These are phyloP conservation scores for Formicarius rufipectus DNA, from an alignment of 2,113 vertebrate genomes.

Conservation along the genomic window DNA sequence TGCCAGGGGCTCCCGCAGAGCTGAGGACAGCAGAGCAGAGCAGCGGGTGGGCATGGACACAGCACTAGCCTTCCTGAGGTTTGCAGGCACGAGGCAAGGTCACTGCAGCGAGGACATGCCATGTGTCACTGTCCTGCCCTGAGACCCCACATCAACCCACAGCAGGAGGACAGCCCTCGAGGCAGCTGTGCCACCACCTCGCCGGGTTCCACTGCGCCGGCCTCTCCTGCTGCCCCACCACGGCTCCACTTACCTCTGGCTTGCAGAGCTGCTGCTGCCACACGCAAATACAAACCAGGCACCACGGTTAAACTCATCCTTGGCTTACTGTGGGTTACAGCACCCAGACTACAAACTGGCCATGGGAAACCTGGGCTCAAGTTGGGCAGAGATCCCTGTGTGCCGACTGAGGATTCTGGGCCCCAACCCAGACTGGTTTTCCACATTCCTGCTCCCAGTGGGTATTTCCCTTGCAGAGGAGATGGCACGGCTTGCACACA, in stretches of 20 bases:
- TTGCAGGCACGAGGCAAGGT: background rate
- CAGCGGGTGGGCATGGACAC: fast-evolving
- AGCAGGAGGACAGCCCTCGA: background rate
- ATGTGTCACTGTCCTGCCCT: fast-evolving
- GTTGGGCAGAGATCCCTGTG: background rate
- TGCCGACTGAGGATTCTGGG: fast-evolving
- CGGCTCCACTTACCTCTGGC: background rate
- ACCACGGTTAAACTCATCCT: fast-evolving
- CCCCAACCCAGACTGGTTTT: background rate
- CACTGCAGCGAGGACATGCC: fast-evolving
- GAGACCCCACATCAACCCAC: background rate
- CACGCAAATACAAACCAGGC: fast-evolving
- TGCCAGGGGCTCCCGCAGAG: background rate
- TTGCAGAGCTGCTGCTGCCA: fast-evolving
- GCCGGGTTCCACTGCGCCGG: fast-evolving
- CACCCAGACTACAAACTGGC: background rate
- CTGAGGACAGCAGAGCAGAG: background rate
- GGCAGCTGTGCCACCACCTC: fast-evolving
- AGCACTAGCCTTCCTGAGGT: fast-evolving
- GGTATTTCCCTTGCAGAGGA: background rate
- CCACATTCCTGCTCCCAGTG: background rate
- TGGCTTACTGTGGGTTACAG: background rate
- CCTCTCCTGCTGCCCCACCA: background rate
- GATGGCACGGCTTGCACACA: background rate
- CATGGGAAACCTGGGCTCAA: fast-evolving